phyloP scores from a whole-genome alignment of 2,797 vertebrate genomes.

The Myotis planiceps region DNA sequence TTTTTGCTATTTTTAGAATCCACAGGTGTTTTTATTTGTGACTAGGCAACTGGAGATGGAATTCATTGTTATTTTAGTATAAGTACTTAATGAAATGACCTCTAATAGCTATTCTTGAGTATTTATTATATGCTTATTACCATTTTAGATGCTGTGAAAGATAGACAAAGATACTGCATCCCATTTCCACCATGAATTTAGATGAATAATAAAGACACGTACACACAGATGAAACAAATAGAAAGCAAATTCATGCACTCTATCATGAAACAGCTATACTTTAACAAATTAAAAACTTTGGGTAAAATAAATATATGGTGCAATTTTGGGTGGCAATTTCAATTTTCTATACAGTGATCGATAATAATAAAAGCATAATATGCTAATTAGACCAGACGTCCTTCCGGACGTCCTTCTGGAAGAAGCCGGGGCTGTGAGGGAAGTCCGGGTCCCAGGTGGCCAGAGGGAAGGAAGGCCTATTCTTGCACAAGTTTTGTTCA shows the following conservation, averaged over 20 bases:
- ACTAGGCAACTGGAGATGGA: neutral
- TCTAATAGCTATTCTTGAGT: neutral
- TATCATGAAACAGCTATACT: neutral
- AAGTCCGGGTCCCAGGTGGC: too few relatives aligned
- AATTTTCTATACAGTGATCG: neutral
- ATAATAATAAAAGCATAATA: too few relatives aligned
- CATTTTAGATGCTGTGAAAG: neutral
- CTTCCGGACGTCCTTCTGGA: too few relatives aligned
- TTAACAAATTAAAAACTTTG: neutral
- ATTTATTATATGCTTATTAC: neutral
- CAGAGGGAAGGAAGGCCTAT: too few relatives aligned
- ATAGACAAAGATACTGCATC: neutral
- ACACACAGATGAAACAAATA: neutral
- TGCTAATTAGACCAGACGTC: too few relatives aligned
- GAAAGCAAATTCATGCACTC: neutral
- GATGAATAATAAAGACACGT: neutral
- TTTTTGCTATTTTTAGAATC: neutral
- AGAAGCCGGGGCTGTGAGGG: too few relatives aligned
- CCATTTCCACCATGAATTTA: neutral
- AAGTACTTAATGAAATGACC: neutral
- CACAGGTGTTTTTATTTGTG: neutral
- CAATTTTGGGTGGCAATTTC: neutral
- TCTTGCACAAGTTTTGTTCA: too few relatives aligned
- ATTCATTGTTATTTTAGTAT: neutral
- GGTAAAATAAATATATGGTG: neutral